Conservation (phyloP, 1,140 invertebrate genomes). For the Ostrea denselamellosa region DNA sequence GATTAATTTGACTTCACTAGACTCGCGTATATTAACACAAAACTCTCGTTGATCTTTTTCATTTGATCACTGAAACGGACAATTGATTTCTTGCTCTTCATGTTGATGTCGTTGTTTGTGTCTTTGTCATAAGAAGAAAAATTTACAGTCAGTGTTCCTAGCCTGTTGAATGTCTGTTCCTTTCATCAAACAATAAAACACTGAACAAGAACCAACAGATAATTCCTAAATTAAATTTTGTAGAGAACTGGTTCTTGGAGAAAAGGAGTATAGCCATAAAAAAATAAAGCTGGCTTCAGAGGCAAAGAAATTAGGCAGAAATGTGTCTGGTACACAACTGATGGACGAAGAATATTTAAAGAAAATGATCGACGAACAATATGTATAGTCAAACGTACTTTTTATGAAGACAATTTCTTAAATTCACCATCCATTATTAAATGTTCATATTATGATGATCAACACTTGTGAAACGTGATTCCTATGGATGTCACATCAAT, state of each 20-base stretch:
- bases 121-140: too few relatives aligned
- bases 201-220: neutral
- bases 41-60: too few relatives aligned
- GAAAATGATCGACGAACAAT: constrained; percentile 13
- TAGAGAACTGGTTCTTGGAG: constrained; percentile 19
- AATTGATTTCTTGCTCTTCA: too few relatives aligned
- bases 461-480: neutral
- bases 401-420: neutral
- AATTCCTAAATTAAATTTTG: neutral
- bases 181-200: too few relatives aligned
- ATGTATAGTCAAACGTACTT: neutral
- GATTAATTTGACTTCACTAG: too few relatives aligned
- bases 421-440: neutral
- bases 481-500: neutral
- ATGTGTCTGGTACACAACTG: neutral
- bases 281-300: constrained; percentile 4
- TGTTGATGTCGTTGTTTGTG: too few relatives aligned
- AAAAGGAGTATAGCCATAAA: neutral
- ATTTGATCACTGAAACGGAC: too few relatives aligned
- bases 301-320: constrained; percentile 34
- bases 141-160: too few relatives aligned
- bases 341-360: constrained; percentile 14
- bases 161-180: too few relatives aligned
- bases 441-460: neutral
- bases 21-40: too few relatives aligned